Base-by-base conservation (phyloP, 2,797 vertebrate species). In the Perodicticus potto region DNA sequence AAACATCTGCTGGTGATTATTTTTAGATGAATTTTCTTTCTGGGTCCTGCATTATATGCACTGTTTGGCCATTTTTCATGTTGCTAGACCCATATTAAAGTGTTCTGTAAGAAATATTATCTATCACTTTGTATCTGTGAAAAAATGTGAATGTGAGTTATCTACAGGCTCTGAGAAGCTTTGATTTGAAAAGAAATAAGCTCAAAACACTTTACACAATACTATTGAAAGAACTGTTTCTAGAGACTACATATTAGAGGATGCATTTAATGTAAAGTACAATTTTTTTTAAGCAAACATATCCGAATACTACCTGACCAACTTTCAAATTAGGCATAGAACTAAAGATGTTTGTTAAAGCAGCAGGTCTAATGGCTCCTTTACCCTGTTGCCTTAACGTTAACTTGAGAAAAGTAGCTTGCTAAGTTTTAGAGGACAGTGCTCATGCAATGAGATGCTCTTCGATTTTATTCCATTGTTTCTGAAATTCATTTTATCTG, bases 281-380 rank as follows among this genome's bases (percentile, higher is more conserved):
- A 49, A 61, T 5, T 43, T 78, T 43, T 45, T 45, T 45, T 45
- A n/a, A 23, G 45, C 2, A 74, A 61, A 77, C 78, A 0, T 7
- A 57, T 57, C 74, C 5, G 17, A 43, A 63, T 81, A 83, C 45
- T 49, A 65, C 5, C 4, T 1, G 1, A 63, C 87, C 81, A 27
- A 20, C 19, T 84, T 95, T 63, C 73, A 7, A 86, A 91, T n/a
- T 77, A 27, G 2, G 2, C 37, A 87, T 4, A 87, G 25, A 85
- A 45, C 3, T 85, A 76, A 96, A 89, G 11, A 91, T 25, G 5
- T 25, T 22, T 85, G 23, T 23, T 61, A 96, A 88, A 93, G n/a
- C 14, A 94, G 45, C 16, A 74, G 34, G 13, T 67, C 29, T 95
- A 73, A 90, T 61, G 86, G 22, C 70, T 61, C 16, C 40, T 65